Conservation (phyloP, 2,113 vertebrate genomes). For the Isurus oxyrinchus region DNA sequence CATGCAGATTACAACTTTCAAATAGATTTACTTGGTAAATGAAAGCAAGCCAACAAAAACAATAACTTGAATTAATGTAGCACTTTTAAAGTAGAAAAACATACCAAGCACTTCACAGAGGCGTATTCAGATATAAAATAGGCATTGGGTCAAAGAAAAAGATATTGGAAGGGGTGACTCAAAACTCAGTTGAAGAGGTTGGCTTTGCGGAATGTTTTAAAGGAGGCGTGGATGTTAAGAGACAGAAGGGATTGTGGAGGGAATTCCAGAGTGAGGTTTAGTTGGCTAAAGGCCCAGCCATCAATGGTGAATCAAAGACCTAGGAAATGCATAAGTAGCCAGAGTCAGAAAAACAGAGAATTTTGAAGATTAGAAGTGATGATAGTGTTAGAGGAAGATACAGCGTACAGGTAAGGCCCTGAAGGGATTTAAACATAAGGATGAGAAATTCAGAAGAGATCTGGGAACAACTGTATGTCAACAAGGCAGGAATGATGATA, state of each 20-base stretch:
- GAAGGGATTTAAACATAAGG: background rate
- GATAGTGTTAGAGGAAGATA: background rate
- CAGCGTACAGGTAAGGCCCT: background rate
- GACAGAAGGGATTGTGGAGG: background rate
- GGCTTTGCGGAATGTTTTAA: background rate
- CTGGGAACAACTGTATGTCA: background rate
- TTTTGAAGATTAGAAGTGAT: background rate
- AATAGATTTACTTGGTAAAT: background rate
- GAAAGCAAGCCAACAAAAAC: background rate
- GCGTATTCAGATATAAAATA: background rate
- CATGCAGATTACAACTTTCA: background rate
- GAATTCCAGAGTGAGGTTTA: background rate
- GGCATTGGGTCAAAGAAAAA: background rate
- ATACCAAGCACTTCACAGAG: background rate
- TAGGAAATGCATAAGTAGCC: background rate
- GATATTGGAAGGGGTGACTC: background rate
- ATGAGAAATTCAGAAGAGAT: background rate
- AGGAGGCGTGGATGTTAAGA: background rate
- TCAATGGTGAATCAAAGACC: background rate
- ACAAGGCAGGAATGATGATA: background rate
- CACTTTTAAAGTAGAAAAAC: background rate
- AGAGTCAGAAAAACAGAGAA: background rate
- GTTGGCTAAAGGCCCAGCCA: background rate
- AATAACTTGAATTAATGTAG: background rate
- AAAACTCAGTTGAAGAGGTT: background rate